Percentiles rank a stretch among this genome's conserved stretches.
phyloP scores from a whole-genome alignment of 2,888 invertebrate genomes.

The Belgica antarctica region DNA sequence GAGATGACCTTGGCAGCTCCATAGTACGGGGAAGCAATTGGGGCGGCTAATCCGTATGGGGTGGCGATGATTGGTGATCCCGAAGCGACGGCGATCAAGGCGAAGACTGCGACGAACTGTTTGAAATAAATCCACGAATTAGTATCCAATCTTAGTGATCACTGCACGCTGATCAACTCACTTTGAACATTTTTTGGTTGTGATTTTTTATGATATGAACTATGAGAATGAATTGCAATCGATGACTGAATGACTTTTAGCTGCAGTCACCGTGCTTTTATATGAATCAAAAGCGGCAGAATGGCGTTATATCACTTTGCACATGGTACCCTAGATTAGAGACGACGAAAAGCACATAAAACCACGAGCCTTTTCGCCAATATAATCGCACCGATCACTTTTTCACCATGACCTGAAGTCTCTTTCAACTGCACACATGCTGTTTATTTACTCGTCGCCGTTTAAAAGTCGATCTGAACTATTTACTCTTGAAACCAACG shows the following conservation, averaged over 20 bases:
- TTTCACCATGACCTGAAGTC: conserved; percentile 43
- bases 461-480: not conserved
- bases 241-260: conserved; percentile 33
- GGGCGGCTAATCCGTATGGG: conserved; percentile 47
- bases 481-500: not conserved
- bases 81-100: conserved; percentile 45
- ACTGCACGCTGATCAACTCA: conserved; percentile 9
- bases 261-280: conserved; percentile 18
- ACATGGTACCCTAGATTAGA: not conserved
- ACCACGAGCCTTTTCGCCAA: not conserved
- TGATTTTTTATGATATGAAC: conserved; percentile 27
- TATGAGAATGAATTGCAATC: conserved; percentile 14
- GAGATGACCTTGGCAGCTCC: conserved; percentile 47
- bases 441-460: not conserved
- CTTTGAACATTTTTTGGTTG: conserved; percentile 43
- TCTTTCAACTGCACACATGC: too few relatives aligned
- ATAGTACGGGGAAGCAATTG: conserved; percentile 46
- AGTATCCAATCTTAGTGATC: not conserved
- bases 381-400: conserved; percentile 39
- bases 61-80: conserved; percentile 46
- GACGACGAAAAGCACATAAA: not conserved
- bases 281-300: conserved; percentile 20
- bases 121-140: not conserved
- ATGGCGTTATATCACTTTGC: conserved; percentile 7
- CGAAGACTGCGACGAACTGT: conserved; percentile 46